A percentile compares a stretch with the other conserved stretches of the same genome.
phyloP scores from a whole-genome alignment of 2,113 vertebrate genomes.

The Varanus komodoensis region DNA sequence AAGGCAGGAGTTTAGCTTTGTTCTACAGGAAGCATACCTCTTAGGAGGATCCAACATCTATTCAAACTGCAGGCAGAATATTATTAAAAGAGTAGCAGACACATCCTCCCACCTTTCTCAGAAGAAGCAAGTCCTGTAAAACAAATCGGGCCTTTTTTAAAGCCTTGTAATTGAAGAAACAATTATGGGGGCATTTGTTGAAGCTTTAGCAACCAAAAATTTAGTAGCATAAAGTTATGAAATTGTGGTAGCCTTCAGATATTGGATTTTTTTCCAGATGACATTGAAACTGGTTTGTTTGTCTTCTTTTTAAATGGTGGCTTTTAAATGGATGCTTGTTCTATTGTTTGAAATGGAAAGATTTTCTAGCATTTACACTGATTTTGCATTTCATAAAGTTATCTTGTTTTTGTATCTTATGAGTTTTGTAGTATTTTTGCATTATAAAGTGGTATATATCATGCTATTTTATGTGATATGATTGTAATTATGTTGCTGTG shows the following conservation, averaged over 20 bases:
- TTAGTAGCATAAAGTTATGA: conserved; percentile 25
- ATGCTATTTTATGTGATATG: background rate
- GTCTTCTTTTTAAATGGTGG: background rate
- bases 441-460: too few relatives aligned
- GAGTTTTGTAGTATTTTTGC: too few relatives aligned
- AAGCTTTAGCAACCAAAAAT: background rate
- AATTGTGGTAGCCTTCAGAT: conserved; percentile 4
- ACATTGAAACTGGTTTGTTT: background rate
- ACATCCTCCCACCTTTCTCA: conserved; percentile 8
- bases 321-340: background rate
- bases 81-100: conserved; percentile 15
- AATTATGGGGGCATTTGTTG: conserved; percentile 12
- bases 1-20: conserved; percentile 54
- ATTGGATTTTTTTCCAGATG: background rate
- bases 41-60: conserved; percentile 40
- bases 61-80: conserved; percentile 28
- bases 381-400: too few relatives aligned
- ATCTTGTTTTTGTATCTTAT: too few relatives aligned
- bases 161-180: background rate
- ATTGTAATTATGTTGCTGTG: background rate
- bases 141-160: background rate
- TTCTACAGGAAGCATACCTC: background rate
- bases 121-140: conserved; percentile 35
- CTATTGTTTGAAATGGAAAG: background rate
- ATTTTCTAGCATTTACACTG: background rate